Evolutionary conservation across 2,888 invertebrate species (phyloP), one percentile per base, ranked within the genome.

Genomic region (Pachycephus smyrnensis): DNA sequence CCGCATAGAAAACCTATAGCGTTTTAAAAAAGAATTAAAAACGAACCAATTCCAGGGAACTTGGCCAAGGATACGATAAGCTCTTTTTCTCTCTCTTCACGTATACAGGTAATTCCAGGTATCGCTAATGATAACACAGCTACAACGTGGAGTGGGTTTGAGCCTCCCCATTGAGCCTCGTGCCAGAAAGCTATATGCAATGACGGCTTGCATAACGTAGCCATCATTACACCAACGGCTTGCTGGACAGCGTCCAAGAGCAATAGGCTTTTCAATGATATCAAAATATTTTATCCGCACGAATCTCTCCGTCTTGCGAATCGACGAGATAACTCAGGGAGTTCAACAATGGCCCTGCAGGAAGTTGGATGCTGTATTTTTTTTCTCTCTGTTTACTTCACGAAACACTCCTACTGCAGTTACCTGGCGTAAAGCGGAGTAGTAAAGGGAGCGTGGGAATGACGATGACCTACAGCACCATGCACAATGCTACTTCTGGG

Each of bases 371-470:
- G 55, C 55, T 55, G 55, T 23, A 9, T 9, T 55, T 55, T 55
- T 23, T 4, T 15, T 55, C 55, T 23, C 23, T 6, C 15, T 55
- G 55, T 55, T 55, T 23, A 55, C 55, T 15, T 55, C 23, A 9
- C 23, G 55, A 55, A 55, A 23, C 23, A 55, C 9, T 23, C 55
- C 23, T 55, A 23, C 9, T 23, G 23, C 23, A 23, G 55, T 55
- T 23, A 55, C 9, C 23, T 55, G 55, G 55, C 55, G 23, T 23
- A 9, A 55, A 55, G 23, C 71, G 31, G 71, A 77, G 81, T 83
- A 78, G 84, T 83, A 87, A 86, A 86, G 86, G 79, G 87, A 87
- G 86, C 87, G 88, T 88, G 88, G 86, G 88, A 88, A 86, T 87
- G 80, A 81, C 79, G 84, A 84, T 84, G 88, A 87, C 86, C 87